Evolutionary conservation across 1,140 invertebrate genomes (phyloP).

Genomic region (Lethocerus indicus): DNA sequence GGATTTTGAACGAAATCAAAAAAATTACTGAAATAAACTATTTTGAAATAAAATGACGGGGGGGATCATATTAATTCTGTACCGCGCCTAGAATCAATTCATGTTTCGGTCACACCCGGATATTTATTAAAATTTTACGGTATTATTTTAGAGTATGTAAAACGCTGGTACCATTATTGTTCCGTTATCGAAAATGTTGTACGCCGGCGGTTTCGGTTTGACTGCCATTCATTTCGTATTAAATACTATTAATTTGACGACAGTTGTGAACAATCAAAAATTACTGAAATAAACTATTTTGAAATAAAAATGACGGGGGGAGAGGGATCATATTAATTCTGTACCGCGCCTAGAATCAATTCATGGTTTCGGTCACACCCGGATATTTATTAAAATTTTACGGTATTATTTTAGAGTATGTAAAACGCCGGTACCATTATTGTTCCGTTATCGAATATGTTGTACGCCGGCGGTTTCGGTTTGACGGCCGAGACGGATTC

Average conservation of each 20-base stretch:
- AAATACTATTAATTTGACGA: too few species aligned
- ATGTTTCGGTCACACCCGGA: not conserved
- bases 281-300: too few species aligned
- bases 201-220: conserved; percentile 33
- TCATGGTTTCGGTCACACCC: not conserved
- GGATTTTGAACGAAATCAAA: too few species aligned
- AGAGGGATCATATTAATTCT: not conserved
- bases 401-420: conserved; percentile 1
- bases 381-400: conserved; percentile 3
- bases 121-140: conserved; percentile 5
- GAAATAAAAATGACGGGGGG: too few species aligned
- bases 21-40: too few species aligned
- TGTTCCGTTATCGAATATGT: conserved; percentile 73
- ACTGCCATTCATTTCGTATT: too few species aligned
- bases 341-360: not conserved
- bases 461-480: conserved; percentile 40
- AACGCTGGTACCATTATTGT: conserved; percentile 40
- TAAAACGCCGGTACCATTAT: conserved; percentile 32
- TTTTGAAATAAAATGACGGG: too few species aligned
- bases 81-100: not conserved
- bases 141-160: not conserved
- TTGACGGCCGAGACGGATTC: conserved; percentile 21
- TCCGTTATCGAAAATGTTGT: conserved; percentile 73
- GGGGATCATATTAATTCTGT: not conserved
- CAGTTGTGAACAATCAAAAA: too few species aligned